Conservation (phyloP, 2,888 invertebrate genomes). For the Ochlodes sylvanus region DNA sequence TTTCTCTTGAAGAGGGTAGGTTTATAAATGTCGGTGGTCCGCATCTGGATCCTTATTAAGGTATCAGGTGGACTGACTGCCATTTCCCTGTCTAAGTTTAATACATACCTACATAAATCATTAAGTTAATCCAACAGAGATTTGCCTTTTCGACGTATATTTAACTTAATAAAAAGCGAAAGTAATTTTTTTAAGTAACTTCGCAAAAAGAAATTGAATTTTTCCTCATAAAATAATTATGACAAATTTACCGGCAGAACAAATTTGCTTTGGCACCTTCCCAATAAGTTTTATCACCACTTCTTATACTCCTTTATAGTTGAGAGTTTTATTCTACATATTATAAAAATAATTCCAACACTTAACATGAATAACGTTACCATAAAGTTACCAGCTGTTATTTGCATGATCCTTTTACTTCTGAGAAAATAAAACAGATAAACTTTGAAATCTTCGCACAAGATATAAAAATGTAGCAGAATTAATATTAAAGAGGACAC, state of each 20-base stretch:
- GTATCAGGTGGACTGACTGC: not conserved
- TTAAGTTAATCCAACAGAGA: not conserved
- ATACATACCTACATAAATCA: constrained; percentile 1
- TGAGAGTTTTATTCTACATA: too few relatives aligned
- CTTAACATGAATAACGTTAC: not conserved
- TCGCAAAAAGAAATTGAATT: too few relatives aligned
- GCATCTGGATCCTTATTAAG: not conserved
- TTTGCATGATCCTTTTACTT: not conserved
- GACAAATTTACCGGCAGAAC: too few relatives aligned
- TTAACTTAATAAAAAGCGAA: too few relatives aligned
- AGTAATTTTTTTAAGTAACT: too few relatives aligned
- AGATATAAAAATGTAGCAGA: constrained; percentile 3
- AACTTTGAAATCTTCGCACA: not conserved
- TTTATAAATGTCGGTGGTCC: not conserved
- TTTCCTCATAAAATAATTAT: too few relatives aligned
- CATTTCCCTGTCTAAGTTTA: not conserved
- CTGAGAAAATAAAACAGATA: not conserved
- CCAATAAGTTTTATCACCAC: too few relatives aligned
- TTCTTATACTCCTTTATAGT: too few relatives aligned
- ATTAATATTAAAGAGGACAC: constrained; percentile 1
- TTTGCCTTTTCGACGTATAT: not conserved
- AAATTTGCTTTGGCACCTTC: too few relatives aligned
- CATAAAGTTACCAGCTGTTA: not conserved
- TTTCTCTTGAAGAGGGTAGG: not conserved
- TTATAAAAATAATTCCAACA: too few relatives aligned